Conservation (phyloP, 2,888 invertebrate genomes). For the Phyllotreta cruciferae region DNA sequence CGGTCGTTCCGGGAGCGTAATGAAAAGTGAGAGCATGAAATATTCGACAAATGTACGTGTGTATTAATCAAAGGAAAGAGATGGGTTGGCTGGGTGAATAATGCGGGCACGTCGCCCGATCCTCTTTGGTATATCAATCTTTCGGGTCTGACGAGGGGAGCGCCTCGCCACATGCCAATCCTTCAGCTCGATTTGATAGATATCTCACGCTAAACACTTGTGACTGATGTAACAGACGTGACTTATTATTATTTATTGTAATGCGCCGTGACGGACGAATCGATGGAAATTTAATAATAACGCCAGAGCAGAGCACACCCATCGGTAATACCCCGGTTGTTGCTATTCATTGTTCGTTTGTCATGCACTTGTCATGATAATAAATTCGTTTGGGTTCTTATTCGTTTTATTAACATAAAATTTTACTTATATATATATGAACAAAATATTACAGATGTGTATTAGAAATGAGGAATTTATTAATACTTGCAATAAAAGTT, state of each 20-base stretch:
- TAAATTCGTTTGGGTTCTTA: no score
- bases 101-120: slow-evolving; percentile 24
- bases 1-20: neutral
- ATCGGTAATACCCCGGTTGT: no score
- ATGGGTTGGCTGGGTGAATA: slow-evolving; percentile 16
- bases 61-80: slow-evolving; percentile 14
- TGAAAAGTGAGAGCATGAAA: slow-evolving; percentile 7
- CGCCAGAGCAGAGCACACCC: no score
- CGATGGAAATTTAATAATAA: slow-evolving; percentile 6
- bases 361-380: no score
- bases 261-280: slow-evolving; percentile 8
- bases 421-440: no score
- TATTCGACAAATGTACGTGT: slow-evolving; percentile 17
- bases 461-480: no score
- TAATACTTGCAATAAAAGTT: slow-evolving; percentile 14
- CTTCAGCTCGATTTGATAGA: slow-evolving; percentile 53
- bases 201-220: slow-evolving; percentile 33
- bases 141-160: slow-evolving; percentile 49
- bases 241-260: slow-evolving; percentile 27
- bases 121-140: slow-evolving; percentile 52
- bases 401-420: no score
- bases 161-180: slow-evolving; percentile 57
- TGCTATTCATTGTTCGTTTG: no score
- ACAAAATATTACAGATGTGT: no score
- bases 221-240: slow-evolving; percentile 27